Conservation (phyloP, 1,140 invertebrate species). For the Camponotus pennsylvanicus region DNA sequence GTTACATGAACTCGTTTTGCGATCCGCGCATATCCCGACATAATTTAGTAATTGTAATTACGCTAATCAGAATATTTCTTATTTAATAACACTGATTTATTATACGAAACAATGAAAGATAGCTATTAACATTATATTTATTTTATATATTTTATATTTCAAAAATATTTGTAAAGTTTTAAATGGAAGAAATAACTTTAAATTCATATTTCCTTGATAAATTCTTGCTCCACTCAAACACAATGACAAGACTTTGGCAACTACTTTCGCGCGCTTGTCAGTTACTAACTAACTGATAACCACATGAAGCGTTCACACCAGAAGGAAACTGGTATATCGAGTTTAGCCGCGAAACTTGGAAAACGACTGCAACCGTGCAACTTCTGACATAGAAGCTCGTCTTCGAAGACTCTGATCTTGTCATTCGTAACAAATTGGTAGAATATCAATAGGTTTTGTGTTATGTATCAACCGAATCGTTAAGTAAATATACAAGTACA, state of each 20-base stretch:
- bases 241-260: constrained; percentile 16
- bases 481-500: background rate
- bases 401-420: background rate
- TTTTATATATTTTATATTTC: background rate
- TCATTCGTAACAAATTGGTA: background rate
- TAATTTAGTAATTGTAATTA: constrained; percentile 12
- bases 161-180: background rate
- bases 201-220: constrained; percentile 21
- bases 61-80: background rate
- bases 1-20: background rate
- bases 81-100: background rate
- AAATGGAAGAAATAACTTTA: background rate
- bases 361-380: constrained; percentile 19
- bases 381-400: constrained; percentile 29
- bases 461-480: background rate
- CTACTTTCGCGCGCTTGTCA: constrained; percentile 35
- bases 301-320: constrained; percentile 19
- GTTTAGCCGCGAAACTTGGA: constrained; percentile 53
- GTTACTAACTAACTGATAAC: constrained; percentile 69
- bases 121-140: background rate
- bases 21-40: no score
- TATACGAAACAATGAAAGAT: background rate
- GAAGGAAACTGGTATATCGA: constrained; percentile 64
- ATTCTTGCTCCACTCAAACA: background rate
- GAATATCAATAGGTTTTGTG: constrained; percentile 12